phyloP scores from a whole-genome alignment of 1,140 invertebrate genomes.

The Brachionus rotundiformis region DNA sequence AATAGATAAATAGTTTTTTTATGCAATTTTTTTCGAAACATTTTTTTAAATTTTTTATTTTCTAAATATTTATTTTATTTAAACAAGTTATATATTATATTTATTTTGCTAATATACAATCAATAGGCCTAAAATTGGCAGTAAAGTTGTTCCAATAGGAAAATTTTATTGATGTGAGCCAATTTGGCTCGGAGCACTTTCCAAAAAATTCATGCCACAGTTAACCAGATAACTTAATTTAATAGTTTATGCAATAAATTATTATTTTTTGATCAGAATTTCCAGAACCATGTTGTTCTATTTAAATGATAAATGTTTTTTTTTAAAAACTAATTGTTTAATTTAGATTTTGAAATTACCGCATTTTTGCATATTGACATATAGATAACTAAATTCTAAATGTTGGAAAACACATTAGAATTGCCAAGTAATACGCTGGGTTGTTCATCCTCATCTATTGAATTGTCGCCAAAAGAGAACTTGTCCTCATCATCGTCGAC shows the following conservation, averaged over 20 bases:
- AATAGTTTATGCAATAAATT: too few relatives aligned
- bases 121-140: too few relatives aligned
- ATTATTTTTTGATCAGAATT: too few relatives aligned
- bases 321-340: neutral
- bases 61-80: neutral
- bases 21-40: neutral
- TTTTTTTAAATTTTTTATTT: neutral
- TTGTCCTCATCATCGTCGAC: conserved; percentile 40
- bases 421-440: conserved; percentile 4
- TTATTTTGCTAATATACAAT: too few relatives aligned
- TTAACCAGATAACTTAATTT: too few relatives aligned
- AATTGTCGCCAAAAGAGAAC: conserved; percentile 48
- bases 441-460: conserved; percentile 34
- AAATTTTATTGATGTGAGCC: too few relatives aligned
- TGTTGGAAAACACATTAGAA: conserved; percentile 50
- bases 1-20: conserved; percentile 22
- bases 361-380: neutral
- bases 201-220: too few relatives aligned
- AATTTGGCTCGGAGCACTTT: too few relatives aligned
- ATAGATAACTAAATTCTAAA: conserved; percentile 14
- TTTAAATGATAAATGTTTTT: too few relatives aligned
- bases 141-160: too few relatives aligned
- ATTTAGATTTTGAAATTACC: neutral
- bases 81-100: too few relatives aligned
- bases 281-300: too few relatives aligned